A percentile compares a stretch with the other conserved stretches of the same genome.
Conservation (phyloP, 2,113 vertebrate species). For the pig (Sus scrofa) region DNA sequence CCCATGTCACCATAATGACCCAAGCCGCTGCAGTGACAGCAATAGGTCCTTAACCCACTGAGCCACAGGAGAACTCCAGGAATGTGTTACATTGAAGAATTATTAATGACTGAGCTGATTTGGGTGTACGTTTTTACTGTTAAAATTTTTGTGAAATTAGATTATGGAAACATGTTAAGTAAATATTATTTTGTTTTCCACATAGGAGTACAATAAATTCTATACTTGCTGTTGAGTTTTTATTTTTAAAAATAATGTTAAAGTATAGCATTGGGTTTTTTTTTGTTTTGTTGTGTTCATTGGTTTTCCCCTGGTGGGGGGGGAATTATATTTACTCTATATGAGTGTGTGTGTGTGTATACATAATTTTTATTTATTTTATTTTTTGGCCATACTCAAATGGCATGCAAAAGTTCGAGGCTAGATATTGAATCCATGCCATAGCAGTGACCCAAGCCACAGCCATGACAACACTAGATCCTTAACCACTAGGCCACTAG, state of each 20-base stretch:
- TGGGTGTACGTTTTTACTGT: not conserved
- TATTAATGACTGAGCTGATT: conserved; percentile 30
- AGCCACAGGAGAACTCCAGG: not conserved
- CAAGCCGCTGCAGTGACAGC: too few species aligned
- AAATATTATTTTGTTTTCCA: conserved; percentile 1
- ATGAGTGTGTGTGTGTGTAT: too few species aligned
- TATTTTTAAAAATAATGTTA: conserved; percentile 16
- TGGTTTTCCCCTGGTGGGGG: not conserved
- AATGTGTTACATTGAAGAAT: conserved; percentile 52
- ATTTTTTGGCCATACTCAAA: too few species aligned
- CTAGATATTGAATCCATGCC: too few species aligned
- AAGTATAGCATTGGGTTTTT: not conserved
- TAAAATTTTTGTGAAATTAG: conserved; percentile 41
- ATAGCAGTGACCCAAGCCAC: too few species aligned
- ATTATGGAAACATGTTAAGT: not conserved
- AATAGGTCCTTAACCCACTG: too few species aligned
- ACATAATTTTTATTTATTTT: too few species aligned
- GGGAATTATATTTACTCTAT: not conserved
- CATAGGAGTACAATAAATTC: not conserved
- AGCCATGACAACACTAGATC: too few species aligned
- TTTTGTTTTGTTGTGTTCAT: conserved; percentile 26
- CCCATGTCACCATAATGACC: not conserved
- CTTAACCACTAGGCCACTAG: too few species aligned
- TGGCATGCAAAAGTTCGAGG: too few species aligned
- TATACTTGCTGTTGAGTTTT: conserved; percentile 6